Base-by-base conservation (phyloP, 2,888 invertebrate genomes). In the Lottia gigantea region DNA sequence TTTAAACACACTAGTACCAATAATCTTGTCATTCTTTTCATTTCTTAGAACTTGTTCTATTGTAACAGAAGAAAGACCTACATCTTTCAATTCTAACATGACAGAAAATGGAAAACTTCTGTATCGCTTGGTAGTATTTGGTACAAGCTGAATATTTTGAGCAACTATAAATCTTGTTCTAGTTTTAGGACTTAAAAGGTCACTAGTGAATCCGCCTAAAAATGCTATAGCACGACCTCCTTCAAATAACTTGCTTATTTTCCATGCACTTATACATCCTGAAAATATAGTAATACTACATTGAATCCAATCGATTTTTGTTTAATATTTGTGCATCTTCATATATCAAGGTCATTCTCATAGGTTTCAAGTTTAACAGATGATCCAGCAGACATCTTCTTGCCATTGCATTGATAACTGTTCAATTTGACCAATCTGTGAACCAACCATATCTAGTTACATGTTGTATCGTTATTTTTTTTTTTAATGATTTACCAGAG, bases 241-340 rank as follows among this genome's bases (percentile, higher is more conserved):
- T 55, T 55, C 55, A 55, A 55, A 55, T 12, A 12, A 23, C 23
- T 55, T 55, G 23, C 55, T n/a, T 19, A 55, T 23, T 55, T 55
- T 19, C 55, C 55, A 55, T 23, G 55, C 55, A 55, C 55, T 55
- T 11, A 55, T 55, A 55, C 55, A 55, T 23, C 55, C 55, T 55
- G 55, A 55, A 55, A 14, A 55, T 8, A 40, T 40, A 40, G 8
- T 40, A 1, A 11, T 40, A 40, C 40, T 40, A 8, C 40, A 40
- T 40, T 40, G 11, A 40, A 40, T 11, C 8, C 2, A 40, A 40
- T 40, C 40, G 1, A 4, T 40, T 6, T 40, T 8, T 40, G 40
- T 8, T 31, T 6, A 31, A 31, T 31, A 40, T 40, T 8, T 40
- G 11, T 40, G 40, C 1, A 3, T 31, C 31, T 6, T 31, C 31